These are phyloP conservation scores for Seison nebaliae DNA, from an alignment of 1,140 invertebrate genomes.

Conservation along the genomic window DNA sequence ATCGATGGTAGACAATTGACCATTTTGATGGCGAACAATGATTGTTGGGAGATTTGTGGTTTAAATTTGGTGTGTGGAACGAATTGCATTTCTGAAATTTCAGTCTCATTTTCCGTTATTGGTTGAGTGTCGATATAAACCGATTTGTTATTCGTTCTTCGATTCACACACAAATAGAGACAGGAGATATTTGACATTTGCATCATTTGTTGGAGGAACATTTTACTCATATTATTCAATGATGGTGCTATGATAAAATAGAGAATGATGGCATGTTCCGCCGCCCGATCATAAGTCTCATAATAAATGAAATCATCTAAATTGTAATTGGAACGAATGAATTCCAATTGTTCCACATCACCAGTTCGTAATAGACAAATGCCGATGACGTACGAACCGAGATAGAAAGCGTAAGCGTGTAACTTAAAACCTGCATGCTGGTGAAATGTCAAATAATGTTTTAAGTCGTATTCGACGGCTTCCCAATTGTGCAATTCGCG, in stretches of 20 bases:
- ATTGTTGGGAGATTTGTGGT: no score
- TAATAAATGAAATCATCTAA: slow-evolving; percentile 32
- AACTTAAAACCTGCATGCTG: slow-evolving; percentile 20
- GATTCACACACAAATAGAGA: no score
- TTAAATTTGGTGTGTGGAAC: no score
- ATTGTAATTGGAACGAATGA: slow-evolving; percentile 31
- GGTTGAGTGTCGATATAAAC: no score
- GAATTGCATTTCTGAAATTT: no score
- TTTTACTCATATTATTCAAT: slow-evolving; percentile 32
- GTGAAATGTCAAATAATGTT: slow-evolving; percentile 10
- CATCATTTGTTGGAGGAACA: slow-evolving; percentile 20
- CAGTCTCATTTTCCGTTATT: no score
- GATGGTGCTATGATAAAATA: slow-evolving; percentile 34
- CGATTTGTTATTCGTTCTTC: no score
- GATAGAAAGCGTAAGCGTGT: slow-evolving; percentile 28
- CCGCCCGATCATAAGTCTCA: slow-evolving; percentile 21
- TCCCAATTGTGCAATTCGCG: slow-evolving; percentile 14
- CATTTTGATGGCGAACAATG: no score
- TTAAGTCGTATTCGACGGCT: slow-evolving; percentile 17
- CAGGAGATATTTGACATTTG: slow-evolving; percentile 23
- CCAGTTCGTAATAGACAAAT: slow-evolving; percentile 26
- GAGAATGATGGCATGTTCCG: slow-evolving; percentile 30
- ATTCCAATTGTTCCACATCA: slow-evolving; percentile 28
- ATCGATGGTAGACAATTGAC: no score
- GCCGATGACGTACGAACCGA: slow-evolving; percentile 24